These are phyloP conservation scores for Molossus molossus DNA, from an alignment of 2,797 vertebrate genomes.

Conservation along the genomic window DNA sequence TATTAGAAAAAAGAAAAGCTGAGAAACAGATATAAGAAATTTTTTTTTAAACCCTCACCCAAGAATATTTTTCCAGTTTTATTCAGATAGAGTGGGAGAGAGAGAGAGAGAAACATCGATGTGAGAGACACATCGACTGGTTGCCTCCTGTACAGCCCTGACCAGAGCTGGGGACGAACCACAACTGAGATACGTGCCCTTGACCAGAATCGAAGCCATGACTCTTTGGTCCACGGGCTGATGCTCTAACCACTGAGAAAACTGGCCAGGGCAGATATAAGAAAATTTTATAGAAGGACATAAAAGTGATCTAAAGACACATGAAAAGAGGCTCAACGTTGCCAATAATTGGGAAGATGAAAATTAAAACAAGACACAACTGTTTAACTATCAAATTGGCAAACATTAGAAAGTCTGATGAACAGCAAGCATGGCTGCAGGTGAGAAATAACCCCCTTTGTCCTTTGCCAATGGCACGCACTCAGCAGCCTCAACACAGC, in stretches of 20 bases:
- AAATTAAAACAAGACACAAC: not conserved
- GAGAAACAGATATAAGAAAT: not conserved
- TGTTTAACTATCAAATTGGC: not conserved
- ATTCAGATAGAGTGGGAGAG: no score
- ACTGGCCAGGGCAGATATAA: not conserved
- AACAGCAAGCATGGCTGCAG: not conserved
- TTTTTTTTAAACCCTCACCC: no score
- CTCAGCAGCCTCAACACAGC: not conserved
- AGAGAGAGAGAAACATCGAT: no score
- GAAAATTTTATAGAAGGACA: not conserved
- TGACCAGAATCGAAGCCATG: no score
- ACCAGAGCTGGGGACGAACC: no score
- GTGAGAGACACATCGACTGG: no score
- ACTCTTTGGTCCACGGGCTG: no score
- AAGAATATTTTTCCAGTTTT: no score
- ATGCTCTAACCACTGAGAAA: no score
- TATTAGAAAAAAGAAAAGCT: not conserved
- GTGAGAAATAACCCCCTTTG: not conserved
- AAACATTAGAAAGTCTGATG: rapidly evolving
- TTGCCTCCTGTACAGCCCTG: no score
- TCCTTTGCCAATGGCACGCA: not conserved
- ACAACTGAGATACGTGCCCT: no score
- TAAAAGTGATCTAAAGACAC: not conserved
- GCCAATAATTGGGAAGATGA: not conserved
- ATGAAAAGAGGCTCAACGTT: not conserved